Conservation (phyloP, 2,113 vertebrate genomes). For the Dasyornis broadbenti region DNA sequence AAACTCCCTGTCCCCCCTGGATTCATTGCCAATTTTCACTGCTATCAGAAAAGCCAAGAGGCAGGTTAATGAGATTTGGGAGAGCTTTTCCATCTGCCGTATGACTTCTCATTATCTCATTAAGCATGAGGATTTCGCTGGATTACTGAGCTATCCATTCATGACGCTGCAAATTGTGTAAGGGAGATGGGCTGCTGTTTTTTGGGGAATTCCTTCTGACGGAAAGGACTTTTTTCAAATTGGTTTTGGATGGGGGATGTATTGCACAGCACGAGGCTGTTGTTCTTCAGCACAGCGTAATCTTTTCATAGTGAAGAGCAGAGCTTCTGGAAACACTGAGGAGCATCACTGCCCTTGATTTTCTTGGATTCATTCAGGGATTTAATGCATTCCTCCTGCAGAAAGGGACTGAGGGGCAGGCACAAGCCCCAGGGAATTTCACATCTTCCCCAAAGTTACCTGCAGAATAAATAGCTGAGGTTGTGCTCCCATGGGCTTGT, state of each 20-base stretch:
- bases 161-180: not conserved
- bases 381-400: not conserved
- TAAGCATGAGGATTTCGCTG: not conserved
- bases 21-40: not conserved
- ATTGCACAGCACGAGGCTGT: not conserved
- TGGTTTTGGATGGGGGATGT: not conserved
- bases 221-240: not conserved
- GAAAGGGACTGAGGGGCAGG: not conserved
- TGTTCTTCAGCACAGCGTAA: not conserved
- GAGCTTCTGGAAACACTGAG: not conserved
- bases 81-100: not conserved
- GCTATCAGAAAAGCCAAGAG: not conserved
- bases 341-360: not conserved
- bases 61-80: constrained; percentile 24
- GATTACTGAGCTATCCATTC: not conserved
- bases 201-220: not conserved
- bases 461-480: not conserved
- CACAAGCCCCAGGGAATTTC: not conserved
- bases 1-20: not conserved
- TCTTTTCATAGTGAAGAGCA: not conserved
- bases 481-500: not conserved
- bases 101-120: constrained; percentile 6
- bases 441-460: not conserved
- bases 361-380: not conserved
- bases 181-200: not conserved